Conservation (phyloP, 2,113 vertebrate genomes). For the Neomonachus schauinslandi region DNA sequence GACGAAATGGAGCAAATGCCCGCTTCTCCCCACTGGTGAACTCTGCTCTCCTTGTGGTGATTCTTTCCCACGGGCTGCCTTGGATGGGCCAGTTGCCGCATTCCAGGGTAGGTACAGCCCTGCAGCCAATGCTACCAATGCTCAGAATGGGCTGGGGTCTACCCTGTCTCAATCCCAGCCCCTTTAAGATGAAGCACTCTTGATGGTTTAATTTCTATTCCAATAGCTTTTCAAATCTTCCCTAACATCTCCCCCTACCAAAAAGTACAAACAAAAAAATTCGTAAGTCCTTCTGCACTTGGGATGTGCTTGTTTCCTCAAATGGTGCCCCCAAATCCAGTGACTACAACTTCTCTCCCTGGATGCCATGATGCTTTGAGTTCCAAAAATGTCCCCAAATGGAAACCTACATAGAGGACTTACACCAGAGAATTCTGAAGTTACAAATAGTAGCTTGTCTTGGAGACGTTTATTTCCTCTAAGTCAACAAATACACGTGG, state of each 20-base stretch:
- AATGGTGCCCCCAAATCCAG: background rate
- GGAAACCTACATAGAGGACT: background rate
- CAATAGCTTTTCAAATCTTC: background rate
- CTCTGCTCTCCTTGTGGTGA: conserved; percentile 57
- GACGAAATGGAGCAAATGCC: conserved; percentile 56
- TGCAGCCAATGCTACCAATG: background rate
- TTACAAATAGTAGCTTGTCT: conserved; percentile 42
- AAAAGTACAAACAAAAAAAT: background rate
- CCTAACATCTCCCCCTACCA: background rate
- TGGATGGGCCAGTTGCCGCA: conserved; percentile 24
- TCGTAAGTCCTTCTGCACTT: background rate
- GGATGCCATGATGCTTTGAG: background rate
- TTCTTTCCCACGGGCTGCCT: conserved; percentile 28
- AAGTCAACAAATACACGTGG: background rate
- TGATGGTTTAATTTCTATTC: background rate
- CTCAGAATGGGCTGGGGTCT: background rate
- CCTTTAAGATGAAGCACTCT: background rate
- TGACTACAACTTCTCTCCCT: background rate
- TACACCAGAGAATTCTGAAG: conserved; percentile 3
- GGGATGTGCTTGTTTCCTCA: conserved; percentile 46
- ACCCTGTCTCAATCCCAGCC: background rate
- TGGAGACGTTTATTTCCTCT: background rate
- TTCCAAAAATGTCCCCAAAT: conserved; percentile 22
- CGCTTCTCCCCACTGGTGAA: conserved; percentile 40
- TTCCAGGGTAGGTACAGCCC: background rate